These are phyloP conservation scores for Equus quagga DNA, from an alignment of 2,113 vertebrate species.

Conservation along the genomic window DNA sequence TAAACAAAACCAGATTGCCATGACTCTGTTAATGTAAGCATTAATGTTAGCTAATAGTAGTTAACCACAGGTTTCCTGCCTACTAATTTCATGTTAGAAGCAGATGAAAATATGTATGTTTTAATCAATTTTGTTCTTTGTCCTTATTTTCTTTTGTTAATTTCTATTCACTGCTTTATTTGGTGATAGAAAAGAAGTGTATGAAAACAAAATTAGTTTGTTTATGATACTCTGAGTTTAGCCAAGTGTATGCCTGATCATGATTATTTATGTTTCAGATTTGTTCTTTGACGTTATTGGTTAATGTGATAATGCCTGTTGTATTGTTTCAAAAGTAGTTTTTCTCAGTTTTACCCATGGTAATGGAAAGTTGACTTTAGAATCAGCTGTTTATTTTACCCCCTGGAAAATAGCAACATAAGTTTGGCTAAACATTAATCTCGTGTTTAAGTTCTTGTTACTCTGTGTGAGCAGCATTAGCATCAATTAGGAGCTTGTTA, in stretches of 20 bases:
- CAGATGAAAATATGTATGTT: not conserved
- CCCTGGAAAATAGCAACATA: not conserved
- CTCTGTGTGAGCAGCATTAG: not conserved
- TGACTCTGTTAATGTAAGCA: not conserved
- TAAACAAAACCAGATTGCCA: not conserved
- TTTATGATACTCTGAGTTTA: constrained; percentile 14
- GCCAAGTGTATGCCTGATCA: not conserved
- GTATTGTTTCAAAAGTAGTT: not conserved
- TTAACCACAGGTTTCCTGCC: constrained; percentile 16
- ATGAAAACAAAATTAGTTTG: constrained; percentile 29
- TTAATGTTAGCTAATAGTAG: not conserved
- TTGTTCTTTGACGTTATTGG: not conserved
- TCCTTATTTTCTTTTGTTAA: constrained; percentile 4
- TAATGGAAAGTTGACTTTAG: constrained; percentile 21
- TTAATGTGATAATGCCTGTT: not conserved
- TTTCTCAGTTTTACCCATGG: not conserved
- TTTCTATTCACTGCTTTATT: constrained; percentile 38
- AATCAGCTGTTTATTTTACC: constrained; percentile 25
- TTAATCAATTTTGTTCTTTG: constrained; percentile 49
- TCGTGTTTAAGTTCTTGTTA: constrained; percentile 26
- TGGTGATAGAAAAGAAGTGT: not conserved
- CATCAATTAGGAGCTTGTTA: not conserved
- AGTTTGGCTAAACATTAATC: not conserved
- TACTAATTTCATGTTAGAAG: constrained; percentile 22
- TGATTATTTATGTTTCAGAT: constrained; percentile 24